Evolutionary conservation across 2,113 vertebrate species (phyloP).

Genomic region (Poeciliopsis occidentalis): DNA sequence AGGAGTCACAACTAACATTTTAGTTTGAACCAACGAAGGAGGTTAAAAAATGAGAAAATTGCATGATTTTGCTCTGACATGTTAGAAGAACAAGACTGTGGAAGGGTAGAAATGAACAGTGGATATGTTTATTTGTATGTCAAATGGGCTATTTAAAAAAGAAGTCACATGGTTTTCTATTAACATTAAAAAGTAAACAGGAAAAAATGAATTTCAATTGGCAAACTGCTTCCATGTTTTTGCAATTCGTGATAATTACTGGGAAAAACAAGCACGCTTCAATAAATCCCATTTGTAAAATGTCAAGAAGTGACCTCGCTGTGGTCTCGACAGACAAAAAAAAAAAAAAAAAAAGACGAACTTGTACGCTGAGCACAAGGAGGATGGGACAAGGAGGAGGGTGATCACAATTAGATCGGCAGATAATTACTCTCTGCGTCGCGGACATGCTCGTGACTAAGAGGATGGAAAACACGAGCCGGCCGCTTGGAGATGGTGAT

Average conservation of each 20-base stretch:
- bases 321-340: constrained; percentile 4
- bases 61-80: constrained; percentile 23
- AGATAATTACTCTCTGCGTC: constrained; percentile 84
- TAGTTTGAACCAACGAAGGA: constrained; percentile 6
- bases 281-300: constrained; percentile 29
- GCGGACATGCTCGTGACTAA: constrained; percentile 78
- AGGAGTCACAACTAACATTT: constrained; percentile 20
- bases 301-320: constrained; percentile 23
- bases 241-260: constrained; percentile 12
- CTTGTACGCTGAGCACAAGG: constrained; percentile 13
- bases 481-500: constrained; percentile 97
- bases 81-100: constrained; percentile 15
- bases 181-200: constrained; percentile 5
- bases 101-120: constrained; percentile 23
- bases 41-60: constrained; percentile 41
- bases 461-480: constrained; percentile 80
- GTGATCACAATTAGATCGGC: constrained; percentile 48
- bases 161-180: constrained; percentile 4
- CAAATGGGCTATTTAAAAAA: constrained; percentile 5
- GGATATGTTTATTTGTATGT: constrained; percentile 41
- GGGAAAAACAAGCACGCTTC: constrained; percentile 11
- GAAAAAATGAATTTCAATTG: constrained; percentile 15
- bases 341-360: background rate
- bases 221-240: constrained; percentile 20
- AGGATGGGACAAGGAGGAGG: constrained; percentile 48